Base-by-base conservation (phyloP, 2,113 vertebrate species). In the Perccottus glenii region DNA sequence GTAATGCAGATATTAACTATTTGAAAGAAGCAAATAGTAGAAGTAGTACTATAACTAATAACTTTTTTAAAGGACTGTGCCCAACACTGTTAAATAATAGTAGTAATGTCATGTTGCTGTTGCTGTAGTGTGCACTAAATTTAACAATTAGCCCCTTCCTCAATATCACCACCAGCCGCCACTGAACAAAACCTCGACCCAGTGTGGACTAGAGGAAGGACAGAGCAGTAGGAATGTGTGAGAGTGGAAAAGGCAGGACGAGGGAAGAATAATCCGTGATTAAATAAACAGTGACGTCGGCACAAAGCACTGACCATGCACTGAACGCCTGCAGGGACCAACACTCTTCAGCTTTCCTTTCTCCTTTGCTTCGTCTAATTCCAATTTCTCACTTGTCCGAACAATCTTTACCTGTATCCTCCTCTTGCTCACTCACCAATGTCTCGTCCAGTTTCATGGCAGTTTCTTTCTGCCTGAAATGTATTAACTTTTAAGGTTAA, bases 321-420 rank as follows among this genome's bases (percentile, higher is more conserved):
- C 5, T 78, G 53, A 80, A 75, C 60, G 71, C 71, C 81, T 53
- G 12, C 46, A 68, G 60, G 65, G 49, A 83, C 14, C 70, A 68
- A 48, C 42, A 64, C 12, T 53, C n/a, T n/a, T n/a, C n/a, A n/a
- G n/a, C n/a, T n/a, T n/a, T n/a, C n/a, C n/a, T 27, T 27, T 27
- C 19, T 14, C 56, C 15, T 56, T 6, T 48, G 60, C 38, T 36
- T 57, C 42, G 15, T 9, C 32, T 19, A 42, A 0, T 40, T n/a
- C 8, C 10, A 9, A 48, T 9, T 47, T 27, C 15, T 45, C 32
- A 51, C 49, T n/a, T 27, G 10, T 43, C 57, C 16, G 40, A 19
- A 27, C 11, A 6, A 6, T 45, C 56, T 11, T 7, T 0, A 19
- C 9, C 44, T 11, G 49, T 27, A 19, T 49, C n/a, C 45, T 36